These are phyloP conservation scores for Argyresthia goedartella DNA, from an alignment of 2,888 invertebrate species.

Conservation along the genomic window DNA sequence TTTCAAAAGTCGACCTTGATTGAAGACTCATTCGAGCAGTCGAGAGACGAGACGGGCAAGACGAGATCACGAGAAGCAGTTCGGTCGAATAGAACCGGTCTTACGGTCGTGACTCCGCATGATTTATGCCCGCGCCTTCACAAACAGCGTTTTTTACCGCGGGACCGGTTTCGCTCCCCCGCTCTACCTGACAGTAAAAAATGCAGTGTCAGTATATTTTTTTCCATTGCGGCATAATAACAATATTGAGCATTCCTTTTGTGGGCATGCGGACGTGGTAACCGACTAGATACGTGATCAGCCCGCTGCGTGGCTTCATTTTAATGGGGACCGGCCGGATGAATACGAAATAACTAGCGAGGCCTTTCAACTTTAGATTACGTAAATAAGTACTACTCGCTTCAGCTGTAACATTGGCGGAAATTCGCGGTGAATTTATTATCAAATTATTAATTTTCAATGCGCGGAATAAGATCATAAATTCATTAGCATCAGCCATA, in stretches of 20 bases:
- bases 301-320: conserved; percentile 61
- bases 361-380: conserved; percentile 51
- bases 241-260: conserved; percentile 66
- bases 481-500: too few species aligned
- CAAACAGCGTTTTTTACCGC: conserved; percentile 37
- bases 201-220: conserved; percentile 55
- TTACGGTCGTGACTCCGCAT: conserved; percentile 52
- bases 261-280: conserved; percentile 60
- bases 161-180: conserved; percentile 49
- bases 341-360: conserved; percentile 61
- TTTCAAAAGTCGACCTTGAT: conserved; percentile 43
- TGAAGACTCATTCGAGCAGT: conserved; percentile 58
- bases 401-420: too few species aligned
- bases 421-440: too few species aligned
- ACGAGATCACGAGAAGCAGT: conserved; percentile 18
- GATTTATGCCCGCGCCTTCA: conserved; percentile 59
- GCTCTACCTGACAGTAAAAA: conserved; percentile 61
- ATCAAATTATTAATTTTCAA: too few species aligned
- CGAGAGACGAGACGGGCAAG: conserved; percentile 32
- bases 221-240: conserved; percentile 41
- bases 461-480: too few species aligned
- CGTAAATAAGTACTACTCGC: conserved; percentile 29
- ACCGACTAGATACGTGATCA: conserved; percentile 51
- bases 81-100: conserved; percentile 31
- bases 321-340: conserved; percentile 51